phyloP scores from a whole-genome alignment of 2,888 invertebrate genomes.

The Artemia sinica region DNA sequence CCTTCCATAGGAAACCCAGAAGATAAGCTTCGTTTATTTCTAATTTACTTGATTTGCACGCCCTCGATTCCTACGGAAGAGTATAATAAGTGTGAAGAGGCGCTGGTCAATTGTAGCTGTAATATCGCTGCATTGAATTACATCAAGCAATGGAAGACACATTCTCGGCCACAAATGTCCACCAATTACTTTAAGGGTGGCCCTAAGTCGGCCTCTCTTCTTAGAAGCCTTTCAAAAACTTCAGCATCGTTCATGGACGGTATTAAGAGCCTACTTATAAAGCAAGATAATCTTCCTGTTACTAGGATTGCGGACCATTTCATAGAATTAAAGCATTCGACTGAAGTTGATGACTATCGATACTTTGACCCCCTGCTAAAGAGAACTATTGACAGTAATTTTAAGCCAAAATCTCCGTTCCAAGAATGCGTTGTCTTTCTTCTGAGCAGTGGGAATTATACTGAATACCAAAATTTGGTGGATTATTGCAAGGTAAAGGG shows the following conservation, averaged over 20 bases:
- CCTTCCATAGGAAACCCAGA: slow-evolving; percentile 68
- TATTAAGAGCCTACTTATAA: slow-evolving; percentile 93
- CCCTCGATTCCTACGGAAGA: slow-evolving; percentile 55
- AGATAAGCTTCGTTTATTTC: slow-evolving; percentile 79
- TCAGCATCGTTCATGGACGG: slow-evolving; percentile 99
- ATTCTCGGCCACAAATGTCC: slow-evolving; percentile 32
- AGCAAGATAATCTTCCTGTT: slow-evolving; percentile 87
- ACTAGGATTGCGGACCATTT: slow-evolving; percentile 79
- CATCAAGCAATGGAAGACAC: slow-evolving; percentile 78
- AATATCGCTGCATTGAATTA: slow-evolving; percentile 70
- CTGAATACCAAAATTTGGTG: slow-evolving; percentile 94
- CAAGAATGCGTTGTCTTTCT: slow-evolving; percentile 77
- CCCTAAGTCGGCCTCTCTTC: slow-evolving; percentile 93
- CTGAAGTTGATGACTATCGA: slow-evolving; percentile 67
- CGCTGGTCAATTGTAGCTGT: slow-evolving; percentile 59
- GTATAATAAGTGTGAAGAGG: slow-evolving; percentile 61
- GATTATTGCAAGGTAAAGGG: slow-evolving; percentile 68
- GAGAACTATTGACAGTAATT: slow-evolving; percentile 39
- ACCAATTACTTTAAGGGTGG: slow-evolving; percentile 73
- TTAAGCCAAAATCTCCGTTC: slow-evolving; percentile 40
- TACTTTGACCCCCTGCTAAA: slow-evolving; percentile 92
- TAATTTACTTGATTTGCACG: slow-evolving; percentile 77
- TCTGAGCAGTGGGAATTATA: slow-evolving; percentile 90
- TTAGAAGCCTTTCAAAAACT: slow-evolving; percentile 90
- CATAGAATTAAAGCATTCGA: slow-evolving; percentile 58